Evolutionary conservation across 1,140 invertebrate genomes (phyloP).

Genomic region (Drosophila novamexicana): DNA sequence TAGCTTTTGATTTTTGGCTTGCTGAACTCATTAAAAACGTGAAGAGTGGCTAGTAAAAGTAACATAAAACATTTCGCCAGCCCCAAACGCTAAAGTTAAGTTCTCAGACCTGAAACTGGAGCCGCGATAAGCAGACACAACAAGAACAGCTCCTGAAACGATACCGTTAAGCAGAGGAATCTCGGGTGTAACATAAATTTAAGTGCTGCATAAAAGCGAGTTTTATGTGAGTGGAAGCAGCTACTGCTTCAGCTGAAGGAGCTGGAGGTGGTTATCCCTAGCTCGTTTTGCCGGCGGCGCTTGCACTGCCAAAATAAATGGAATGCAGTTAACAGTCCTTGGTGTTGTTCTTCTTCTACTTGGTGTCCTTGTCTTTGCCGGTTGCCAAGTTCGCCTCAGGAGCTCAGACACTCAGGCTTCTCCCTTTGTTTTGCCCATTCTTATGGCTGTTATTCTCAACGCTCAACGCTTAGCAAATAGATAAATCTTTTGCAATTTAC

Average conservation of each 20-base stretch:
- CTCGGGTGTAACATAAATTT: constrained; percentile 82
- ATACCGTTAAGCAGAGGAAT: constrained; percentile 68
- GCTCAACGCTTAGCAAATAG: constrained; percentile 58
- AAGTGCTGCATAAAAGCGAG: constrained; percentile 76
- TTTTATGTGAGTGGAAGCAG: constrained; percentile 59
- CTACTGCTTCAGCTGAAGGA: constrained; percentile 35
- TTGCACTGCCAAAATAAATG: constrained; percentile 73
- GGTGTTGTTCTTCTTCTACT: not conserved
- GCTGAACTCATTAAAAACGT: constrained; percentile 61
- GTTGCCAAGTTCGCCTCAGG: constrained; percentile 17
- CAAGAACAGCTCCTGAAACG: constrained; percentile 15
- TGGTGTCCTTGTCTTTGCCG: not conserved
- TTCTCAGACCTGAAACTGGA: constrained; percentile 24
- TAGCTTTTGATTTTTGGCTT: constrained; percentile 57
- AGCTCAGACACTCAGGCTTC: constrained; percentile 30
- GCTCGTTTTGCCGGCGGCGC: constrained; percentile 13
- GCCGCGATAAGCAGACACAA: constrained; percentile 60
- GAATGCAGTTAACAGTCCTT: constrained; percentile 69
- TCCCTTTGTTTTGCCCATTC: constrained; percentile 14
- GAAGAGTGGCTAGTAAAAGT: constrained; percentile 57
- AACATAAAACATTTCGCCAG: constrained; percentile 70
- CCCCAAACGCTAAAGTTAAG: constrained; percentile 13
- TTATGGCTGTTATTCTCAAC: constrained; percentile 20
- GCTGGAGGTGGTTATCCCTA: not conserved
- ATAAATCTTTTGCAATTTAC: constrained; percentile 75